Conservation (phyloP, 2,113 vertebrate genomes). For the Channa maculata region DNA sequence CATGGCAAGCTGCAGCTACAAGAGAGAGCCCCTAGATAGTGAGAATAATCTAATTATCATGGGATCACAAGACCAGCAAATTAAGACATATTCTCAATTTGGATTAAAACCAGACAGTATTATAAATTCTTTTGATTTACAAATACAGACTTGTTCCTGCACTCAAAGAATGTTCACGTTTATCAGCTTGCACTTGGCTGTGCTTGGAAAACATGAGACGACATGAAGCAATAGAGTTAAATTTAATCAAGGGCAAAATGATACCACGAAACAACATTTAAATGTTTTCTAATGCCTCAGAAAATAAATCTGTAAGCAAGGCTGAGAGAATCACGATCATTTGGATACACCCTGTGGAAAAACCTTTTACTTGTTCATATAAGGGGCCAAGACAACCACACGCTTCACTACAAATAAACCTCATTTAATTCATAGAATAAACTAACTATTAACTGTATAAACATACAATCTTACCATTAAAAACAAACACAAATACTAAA, state of each 20-base stretch:
- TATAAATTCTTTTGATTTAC: neutral
- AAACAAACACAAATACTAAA: slow-evolving; percentile 25
- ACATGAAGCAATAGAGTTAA: neutral
- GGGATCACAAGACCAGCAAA: neutral
- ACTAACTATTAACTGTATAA: neutral
- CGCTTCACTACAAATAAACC: neutral
- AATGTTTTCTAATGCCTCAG: neutral
- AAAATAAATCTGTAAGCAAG: neutral
- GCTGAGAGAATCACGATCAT: neutral
- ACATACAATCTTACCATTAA: slow-evolving; percentile 7
- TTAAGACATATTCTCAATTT: neutral
- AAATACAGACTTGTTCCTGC: neutral
- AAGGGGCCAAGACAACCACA: neutral
- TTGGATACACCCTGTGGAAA: slow-evolving; percentile 3
- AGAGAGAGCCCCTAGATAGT: neutral
- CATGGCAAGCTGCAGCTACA: neutral
- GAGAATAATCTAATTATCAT: neutral
- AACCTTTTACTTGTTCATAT: neutral
- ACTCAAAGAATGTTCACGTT: neutral
- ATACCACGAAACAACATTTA: neutral
- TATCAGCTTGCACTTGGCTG: neutral
- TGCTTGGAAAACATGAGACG: neutral
- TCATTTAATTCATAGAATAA: slow-evolving; percentile 1
- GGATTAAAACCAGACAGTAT: neutral
- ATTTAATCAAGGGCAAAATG: neutral